These are phyloP conservation scores for Lindbergichthys nudifrons DNA, from an alignment of 2,797 vertebrate genomes.

Conservation along the genomic window DNA sequence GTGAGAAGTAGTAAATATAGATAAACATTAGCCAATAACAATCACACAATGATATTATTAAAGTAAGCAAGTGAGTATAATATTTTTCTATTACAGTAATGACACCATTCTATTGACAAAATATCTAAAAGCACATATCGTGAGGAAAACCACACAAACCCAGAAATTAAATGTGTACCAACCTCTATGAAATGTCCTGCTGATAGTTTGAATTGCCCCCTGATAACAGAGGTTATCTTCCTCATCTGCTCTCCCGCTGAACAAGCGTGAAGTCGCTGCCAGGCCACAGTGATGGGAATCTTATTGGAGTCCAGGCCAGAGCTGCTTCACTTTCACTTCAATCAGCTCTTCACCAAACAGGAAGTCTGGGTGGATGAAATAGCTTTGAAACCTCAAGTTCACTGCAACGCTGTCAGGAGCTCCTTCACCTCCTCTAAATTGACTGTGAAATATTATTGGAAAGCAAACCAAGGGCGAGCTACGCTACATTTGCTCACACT, in stretches of 20 bases:
- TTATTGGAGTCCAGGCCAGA: conserved; percentile 63
- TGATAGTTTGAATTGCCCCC: conserved; percentile 38
- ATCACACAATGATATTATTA: too few species aligned
- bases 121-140: neutral
- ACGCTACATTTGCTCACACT: conserved; percentile 27
- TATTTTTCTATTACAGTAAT: neutral
- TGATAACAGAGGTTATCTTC: conserved; percentile 48
- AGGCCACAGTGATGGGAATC: conserved; percentile 51
- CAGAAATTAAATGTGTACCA: neutral
- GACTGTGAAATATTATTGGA: conserved; percentile 72
- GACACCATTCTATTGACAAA: neutral
- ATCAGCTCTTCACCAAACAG: conserved; percentile 71
- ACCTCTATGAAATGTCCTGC: conserved; percentile 19
- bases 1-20: too few species aligned
- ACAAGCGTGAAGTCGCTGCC: conserved; percentile 65
- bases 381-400: conserved; percentile 48
- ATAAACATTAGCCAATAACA: too few species aligned
- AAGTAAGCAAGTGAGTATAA: too few species aligned
- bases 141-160: neutral
- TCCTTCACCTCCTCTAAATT: conserved; percentile 60
- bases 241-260: conserved; percentile 44
- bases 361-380: conserved; percentile 71
- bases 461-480: conserved; percentile 54
- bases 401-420: conserved; percentile 53
- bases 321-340: conserved; percentile 55